phyloP scores from a whole-genome alignment of 2,113 vertebrate species.

The Xenopus laevis region DNA sequence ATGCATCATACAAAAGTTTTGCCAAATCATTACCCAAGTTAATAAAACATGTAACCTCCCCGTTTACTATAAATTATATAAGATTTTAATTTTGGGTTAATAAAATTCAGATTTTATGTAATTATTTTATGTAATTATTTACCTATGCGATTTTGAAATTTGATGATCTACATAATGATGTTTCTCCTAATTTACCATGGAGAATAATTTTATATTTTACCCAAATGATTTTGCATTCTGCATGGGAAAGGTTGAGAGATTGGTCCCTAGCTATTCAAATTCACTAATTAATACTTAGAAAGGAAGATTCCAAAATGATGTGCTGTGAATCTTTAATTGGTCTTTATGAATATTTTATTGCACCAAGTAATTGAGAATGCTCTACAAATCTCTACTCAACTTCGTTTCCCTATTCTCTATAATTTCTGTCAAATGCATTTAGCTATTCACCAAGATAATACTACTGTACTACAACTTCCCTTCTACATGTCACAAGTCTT shows the following conservation, averaged over 20 bases:
- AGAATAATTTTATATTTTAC: neutral
- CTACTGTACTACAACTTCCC: too few relatives aligned
- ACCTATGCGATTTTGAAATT: too few relatives aligned
- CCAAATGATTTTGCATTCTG: neutral
- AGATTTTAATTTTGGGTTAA: too few relatives aligned
- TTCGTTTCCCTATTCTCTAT: too few relatives aligned
- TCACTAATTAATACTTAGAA: neutral
- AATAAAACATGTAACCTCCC: too few relatives aligned
- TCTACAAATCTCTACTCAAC: neutral
- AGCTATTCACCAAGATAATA: neutral
- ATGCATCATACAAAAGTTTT: too few relatives aligned
- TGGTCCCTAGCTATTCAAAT: neutral
- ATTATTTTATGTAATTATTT: too few relatives aligned
- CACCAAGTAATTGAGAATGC: neutral
- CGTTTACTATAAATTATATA: too few relatives aligned
- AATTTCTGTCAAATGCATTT: neutral
- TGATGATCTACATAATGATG: neutral
- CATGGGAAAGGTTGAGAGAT: neutral
- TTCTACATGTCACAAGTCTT: too few relatives aligned
- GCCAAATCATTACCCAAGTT: too few relatives aligned
- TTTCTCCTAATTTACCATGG: neutral
- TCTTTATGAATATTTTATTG: neutral
- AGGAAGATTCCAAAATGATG: neutral
- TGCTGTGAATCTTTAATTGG: neutral
- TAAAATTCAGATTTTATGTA: too few relatives aligned